Conservation (phyloP, 2,888 invertebrate genomes). For the Eupithecia tripunctaria region DNA sequence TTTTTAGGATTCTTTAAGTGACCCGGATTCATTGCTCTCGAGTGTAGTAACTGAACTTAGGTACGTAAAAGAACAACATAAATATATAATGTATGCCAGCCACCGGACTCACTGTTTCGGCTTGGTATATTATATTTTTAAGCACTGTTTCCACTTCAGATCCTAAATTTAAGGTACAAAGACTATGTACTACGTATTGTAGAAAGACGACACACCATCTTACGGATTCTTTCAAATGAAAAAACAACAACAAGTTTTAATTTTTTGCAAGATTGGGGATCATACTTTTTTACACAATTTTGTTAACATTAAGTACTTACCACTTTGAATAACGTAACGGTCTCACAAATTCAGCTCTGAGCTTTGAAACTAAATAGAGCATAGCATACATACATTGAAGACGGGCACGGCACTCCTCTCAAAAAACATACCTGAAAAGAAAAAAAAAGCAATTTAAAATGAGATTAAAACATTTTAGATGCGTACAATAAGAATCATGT, state of each 20-base stretch:
- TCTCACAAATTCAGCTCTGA: not conserved
- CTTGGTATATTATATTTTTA: not conserved
- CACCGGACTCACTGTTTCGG: not conserved
- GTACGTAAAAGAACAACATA: too few relatives aligned
- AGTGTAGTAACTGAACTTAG: too few relatives aligned
- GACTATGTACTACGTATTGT: not conserved
- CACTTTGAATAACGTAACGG: slow-evolving; percentile 3
- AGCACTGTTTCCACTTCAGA: not conserved
- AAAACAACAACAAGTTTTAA: not conserved
- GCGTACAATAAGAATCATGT: slow-evolving; percentile 38
- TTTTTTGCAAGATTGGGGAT: not conserved
- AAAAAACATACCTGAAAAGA: slow-evolving; percentile 40
- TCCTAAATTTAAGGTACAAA: not conserved
- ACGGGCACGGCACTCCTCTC: slow-evolving; percentile 7
- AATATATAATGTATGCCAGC: too few relatives aligned
- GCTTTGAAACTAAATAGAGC: slow-evolving; percentile 7
- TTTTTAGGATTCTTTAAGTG: too few relatives aligned
- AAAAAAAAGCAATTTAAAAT: slow-evolving; percentile 21
- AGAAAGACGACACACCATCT: not conserved
- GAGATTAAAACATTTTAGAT: slow-evolving; percentile 10
- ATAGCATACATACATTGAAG: slow-evolving; percentile 23
- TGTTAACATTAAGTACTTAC: not conserved
- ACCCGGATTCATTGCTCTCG: too few relatives aligned
- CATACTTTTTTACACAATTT: not conserved
- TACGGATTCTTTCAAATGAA: not conserved